Base-by-base conservation (phyloP, 1,140 invertebrate genomes). In the Drosophila ambigua region DNA sequence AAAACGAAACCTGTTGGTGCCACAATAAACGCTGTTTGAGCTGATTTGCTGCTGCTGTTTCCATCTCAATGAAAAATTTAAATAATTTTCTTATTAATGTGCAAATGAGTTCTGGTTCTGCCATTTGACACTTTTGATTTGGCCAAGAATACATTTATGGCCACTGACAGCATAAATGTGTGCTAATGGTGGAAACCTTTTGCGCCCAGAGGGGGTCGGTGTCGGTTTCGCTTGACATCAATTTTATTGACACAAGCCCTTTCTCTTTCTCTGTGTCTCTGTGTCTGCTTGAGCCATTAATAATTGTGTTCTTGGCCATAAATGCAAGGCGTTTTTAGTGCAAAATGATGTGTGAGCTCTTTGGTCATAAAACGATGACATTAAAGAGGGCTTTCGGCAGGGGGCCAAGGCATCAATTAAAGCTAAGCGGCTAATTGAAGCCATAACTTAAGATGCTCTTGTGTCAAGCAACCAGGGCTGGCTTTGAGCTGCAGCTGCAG, bases 11-110 rank as follows among this genome's bases (percentile, higher is more conserved):
- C 80, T 72, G 82, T 79, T 83, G 51, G 54, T 23, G 16, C 48
- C 39, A 39, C 35, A 39, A 39, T 39, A 39, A 39, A 39, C 35
- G 35, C 1, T 39, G 4, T 39, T 13, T 39, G 35, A 13, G 11
- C 35, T 11, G 11, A 39, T 13, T 39, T 13, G 35, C 20, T 13
- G 35, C 39, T 60, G 15, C 20, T 48, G 39, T 13, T 20, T 35
- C 43, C 64, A 28, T 46, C 11, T 11, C 44, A 4, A 20, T 57
- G 58, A 52, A 52, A 63, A 52, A 87, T 88, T 88, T 77, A 54
- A 89, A 88, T 88, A 79, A 83, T 77, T 66, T 71, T 63, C 79
- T 83, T 79, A 88, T 87, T 79, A 88, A 88, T 77, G 83, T 87
- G 83, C 79, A 83, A 89, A 88, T 77, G 79, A 79, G 75, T 51